These are phyloP conservation scores for Diadema setosum DNA, from an alignment of 35 echinoderm and acorn worm species.

Conservation along the genomic window DNA sequence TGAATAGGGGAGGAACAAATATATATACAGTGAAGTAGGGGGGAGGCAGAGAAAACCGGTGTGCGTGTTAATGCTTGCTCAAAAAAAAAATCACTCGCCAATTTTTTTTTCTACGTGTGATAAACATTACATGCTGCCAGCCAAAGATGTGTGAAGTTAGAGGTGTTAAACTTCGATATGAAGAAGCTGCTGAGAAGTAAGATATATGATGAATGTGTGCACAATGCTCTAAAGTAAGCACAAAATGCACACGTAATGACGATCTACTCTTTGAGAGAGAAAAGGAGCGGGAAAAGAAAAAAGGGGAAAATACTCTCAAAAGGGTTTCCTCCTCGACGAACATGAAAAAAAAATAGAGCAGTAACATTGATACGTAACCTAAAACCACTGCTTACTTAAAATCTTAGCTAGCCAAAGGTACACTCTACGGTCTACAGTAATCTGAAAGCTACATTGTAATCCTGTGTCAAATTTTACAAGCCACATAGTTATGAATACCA, in stretches of 20 bases:
- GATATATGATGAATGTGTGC: too few relatives aligned
- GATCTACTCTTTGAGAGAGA: too few relatives aligned
- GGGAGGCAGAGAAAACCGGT: not conserved
- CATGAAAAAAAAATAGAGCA: not conserved
- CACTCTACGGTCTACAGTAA: not conserved
- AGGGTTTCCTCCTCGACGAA: too few relatives aligned
- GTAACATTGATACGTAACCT: not conserved
- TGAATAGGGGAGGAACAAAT: not conserved
- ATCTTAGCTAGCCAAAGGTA: not conserved
- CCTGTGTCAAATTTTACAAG: not conserved
- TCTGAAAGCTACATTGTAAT: not conserved
- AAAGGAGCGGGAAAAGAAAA: not conserved
- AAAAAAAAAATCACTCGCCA: not conserved
- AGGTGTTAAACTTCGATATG: not conserved
- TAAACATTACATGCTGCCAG: not conserved
- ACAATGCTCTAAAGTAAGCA: too few relatives aligned
- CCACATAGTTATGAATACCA: constrained; percentile 2
- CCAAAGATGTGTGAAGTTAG: not conserved
- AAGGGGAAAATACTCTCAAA: not conserved
- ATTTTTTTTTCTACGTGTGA: too few relatives aligned
- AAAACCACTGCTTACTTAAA: not conserved
- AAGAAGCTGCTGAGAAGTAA: not conserved
- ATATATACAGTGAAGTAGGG: not conserved
- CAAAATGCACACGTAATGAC: too few relatives aligned
- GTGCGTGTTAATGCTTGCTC: not conserved